Evolutionary conservation across 1,140 invertebrate species (phyloP), one percentile per base, ranked within the genome.

Genomic region (Pissodes strobi): DNA sequence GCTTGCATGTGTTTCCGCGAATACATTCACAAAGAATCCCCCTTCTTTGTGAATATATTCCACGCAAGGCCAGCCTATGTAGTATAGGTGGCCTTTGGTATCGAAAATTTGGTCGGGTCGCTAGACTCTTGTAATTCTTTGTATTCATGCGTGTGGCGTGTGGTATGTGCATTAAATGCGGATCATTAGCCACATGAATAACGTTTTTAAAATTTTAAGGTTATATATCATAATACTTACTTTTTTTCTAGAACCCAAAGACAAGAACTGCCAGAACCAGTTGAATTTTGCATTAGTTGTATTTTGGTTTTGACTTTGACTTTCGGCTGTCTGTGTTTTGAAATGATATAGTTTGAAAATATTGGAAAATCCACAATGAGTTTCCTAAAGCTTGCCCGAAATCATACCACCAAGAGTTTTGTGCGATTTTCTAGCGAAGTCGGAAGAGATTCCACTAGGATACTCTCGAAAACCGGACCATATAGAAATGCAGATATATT

Each of bases 351-450:
- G 6, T 48, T 48, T 22, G 1, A 12, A 48, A 48, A 48, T 8
- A n/a, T 2, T 12, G 9, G 21, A 52, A 55, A 37, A 55, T 39
- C 34, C n/a, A 58, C 21, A 45, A 58, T 58, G 55, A 58, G 34
- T 48, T 58, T 58, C 37, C 43, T 58, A n/a, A 58, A 58, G 18
- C 21, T 58, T 25, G 55, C 55, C 4, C 12, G 39, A 21, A 19
- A 23, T 8, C 21, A 17, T 21, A 48, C 21, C 6, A 21, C 45
- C 6, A 48, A 2, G 21, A 21, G 22, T 6, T 21, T 58, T 19
- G 39, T 45, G 0, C 55, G 55, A 18, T 27, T 43, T 23, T 43
- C 55, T 8, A 45, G 39, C 25, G 55, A 58, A 45, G 15, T n/a
- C 17, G 27, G 12, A 45, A 19, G n/a, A 9, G 22, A 45, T 10